A percentile compares a stretch with the other conserved stretches of the same genome.
Conservation (phyloP, 2,113 vertebrate species). For the Caretta caretta region DNA sequence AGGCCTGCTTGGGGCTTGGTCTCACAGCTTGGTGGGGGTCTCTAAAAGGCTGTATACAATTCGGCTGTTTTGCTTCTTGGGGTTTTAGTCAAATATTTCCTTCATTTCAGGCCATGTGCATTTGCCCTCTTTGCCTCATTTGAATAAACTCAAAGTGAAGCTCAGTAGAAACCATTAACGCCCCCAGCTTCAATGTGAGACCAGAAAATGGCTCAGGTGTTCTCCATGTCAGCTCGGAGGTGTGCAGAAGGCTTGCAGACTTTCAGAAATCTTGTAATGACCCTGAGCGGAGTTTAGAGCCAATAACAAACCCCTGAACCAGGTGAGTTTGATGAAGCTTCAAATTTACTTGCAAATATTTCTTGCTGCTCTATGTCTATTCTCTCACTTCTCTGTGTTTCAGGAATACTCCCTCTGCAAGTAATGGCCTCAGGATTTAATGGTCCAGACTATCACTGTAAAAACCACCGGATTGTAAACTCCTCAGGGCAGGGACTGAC, state of each 20-base stretch:
- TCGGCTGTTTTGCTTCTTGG: not conserved
- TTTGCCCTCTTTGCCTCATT: not conserved
- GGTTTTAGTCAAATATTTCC: not conserved
- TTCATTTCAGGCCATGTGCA: not conserved
- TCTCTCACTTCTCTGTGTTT: fast-evolving
- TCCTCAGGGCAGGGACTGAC: not conserved
- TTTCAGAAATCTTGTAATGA: not conserved
- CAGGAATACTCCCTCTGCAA: not conserved
- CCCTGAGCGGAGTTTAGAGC: not conserved
- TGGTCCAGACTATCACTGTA: not conserved
- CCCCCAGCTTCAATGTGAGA: fast-evolving
- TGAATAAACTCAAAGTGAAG: not conserved
- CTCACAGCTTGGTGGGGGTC: not conserved
- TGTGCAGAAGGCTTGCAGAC: not conserved
- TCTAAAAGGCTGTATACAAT: not conserved
- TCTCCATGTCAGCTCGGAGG: not conserved
- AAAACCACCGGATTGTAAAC: not conserved
- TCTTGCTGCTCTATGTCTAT: not conserved
- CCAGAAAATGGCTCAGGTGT: not conserved
- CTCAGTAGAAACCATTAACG: not conserved
- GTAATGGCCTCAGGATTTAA: not conserved
- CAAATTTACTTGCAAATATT: not conserved
- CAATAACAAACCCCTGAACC: not conserved
- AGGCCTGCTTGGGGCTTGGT: not conserved
- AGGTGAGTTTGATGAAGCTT: not conserved